Percentiles rank a stretch among this genome's conserved stretches.
These are phyloP conservation scores for Gnathonemus echidnorhynchus DNA, from an alignment of 2,113 vertebrate species.

Conservation along the genomic window DNA sequence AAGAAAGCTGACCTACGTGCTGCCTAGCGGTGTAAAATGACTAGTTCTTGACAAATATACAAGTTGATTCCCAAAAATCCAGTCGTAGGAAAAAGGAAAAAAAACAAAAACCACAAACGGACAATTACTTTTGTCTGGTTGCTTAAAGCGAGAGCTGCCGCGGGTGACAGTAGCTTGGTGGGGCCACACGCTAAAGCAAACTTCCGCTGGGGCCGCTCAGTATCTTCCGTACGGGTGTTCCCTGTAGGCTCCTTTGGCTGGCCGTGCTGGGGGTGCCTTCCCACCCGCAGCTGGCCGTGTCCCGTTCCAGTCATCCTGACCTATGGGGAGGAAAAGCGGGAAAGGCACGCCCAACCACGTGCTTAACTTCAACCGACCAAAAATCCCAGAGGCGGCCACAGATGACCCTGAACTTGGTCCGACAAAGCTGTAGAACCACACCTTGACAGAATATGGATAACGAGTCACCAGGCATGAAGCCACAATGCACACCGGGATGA, in stretches of 20 bases:
- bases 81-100: conserved; percentile 41
- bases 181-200: conserved; percentile 52
- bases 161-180: conserved; percentile 56
- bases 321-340: conserved; percentile 46
- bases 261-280: conserved; percentile 77
- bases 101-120: conserved; percentile 47
- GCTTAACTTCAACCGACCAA: not conserved
- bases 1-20: conserved; percentile 41
- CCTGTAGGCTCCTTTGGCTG: conserved; percentile 82
- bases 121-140: conserved; percentile 74
- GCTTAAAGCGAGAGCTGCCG: conserved; percentile 69
- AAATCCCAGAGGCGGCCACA: not conserved
- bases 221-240: conserved; percentile 94
- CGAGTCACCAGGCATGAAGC: not conserved
- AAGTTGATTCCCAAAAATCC: conserved; percentile 55
- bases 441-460: not conserved
- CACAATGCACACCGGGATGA: not conserved
- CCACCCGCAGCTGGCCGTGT: conserved; percentile 67
- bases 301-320: conserved; percentile 95
- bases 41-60: conserved; percentile 50
- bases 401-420: not conserved
- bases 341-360: not conserved
- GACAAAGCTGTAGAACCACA: not conserved
- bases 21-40: conserved; percentile 37
- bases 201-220: conserved; percentile 60